Evolutionary conservation across 2,888 invertebrate species (phyloP), one percentile per base, ranked within the genome.

Genomic region (Proisotoma minuta): DNA sequence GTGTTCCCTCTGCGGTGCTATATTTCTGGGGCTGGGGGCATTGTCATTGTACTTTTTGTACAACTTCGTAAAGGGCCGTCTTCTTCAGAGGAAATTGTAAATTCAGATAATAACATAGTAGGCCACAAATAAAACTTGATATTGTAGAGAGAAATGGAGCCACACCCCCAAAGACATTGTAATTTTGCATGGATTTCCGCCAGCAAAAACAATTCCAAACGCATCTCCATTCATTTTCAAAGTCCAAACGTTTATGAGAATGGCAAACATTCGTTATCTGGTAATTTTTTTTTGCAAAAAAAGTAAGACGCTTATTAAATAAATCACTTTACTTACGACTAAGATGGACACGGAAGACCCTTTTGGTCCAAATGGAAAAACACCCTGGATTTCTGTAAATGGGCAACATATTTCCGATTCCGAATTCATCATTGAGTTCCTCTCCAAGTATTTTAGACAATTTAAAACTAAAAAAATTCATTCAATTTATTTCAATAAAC

Each of bases 341-440:
- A 34, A 67, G 67, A 49, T 67, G 24, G 68, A 68, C 26, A 24
- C 22, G 10, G 23, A 39, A n/a, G 56, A 57, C 53, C 43, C 12
- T 20, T 56, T 63, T 12, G 69, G 70, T 0, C 65, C 67, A 10
- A 72, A 65, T 28, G 67, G 68, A 10, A 72, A 70, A 58, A 60
- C 63, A 3, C 70, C 72, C 8, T 72, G 70, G 70, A 64, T 72
- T 1, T 63, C 59, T 8, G 12, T 68, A 2, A 69, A 70, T 62
- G 70, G 70, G 20, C 57, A 60, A 15, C 69, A 70, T 34, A 28
- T 70, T 0, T 57, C 47, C 1, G 70, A 72, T 49, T 69, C 69
- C 0, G 66, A 70, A 26, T 50, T 66, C 22, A 67, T 67, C 24
- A 20, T 72, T 4, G 60, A 66, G 4, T 57, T 50, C 40, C 60